Evolutionary conservation across 2,797 vertebrate genomes (phyloP).

Genomic region (Loris lydekkerianus): DNA sequence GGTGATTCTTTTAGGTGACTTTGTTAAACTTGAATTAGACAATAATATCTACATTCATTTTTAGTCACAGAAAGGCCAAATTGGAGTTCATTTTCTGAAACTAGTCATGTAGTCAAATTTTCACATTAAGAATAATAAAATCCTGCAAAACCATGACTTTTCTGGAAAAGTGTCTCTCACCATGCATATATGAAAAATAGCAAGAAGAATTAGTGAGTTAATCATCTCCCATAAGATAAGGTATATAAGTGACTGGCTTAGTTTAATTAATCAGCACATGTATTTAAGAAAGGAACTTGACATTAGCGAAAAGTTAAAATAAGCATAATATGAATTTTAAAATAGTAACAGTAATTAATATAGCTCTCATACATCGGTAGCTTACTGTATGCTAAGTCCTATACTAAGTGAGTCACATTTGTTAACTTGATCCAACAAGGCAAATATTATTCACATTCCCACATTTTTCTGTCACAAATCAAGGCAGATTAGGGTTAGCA

Average conservation of each 20-base stretch:
- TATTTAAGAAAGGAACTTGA: background rate
- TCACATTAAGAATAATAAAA: slow-evolving; percentile 15
- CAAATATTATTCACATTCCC: background rate
- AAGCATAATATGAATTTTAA: slow-evolving; percentile 14
- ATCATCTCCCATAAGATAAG: background rate
- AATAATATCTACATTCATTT: slow-evolving; percentile 65
- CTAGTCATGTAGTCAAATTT: slow-evolving; percentile 34
- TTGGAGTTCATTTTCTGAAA: slow-evolving; percentile 49
- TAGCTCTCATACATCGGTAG: background rate
- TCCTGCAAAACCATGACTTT: background rate
- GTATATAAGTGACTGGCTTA: background rate
- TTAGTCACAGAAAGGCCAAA: slow-evolving; percentile 62
- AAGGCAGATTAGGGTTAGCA: background rate
- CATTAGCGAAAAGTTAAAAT: slow-evolving; percentile 31
- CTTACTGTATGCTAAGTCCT: background rate
- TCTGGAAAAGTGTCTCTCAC: background rate
- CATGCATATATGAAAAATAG: background rate
- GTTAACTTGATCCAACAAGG: background rate
- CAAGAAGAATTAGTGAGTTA: slow-evolving; percentile 18
- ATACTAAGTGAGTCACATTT: background rate
- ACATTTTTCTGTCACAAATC: background rate
- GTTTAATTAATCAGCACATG: slow-evolving; percentile 57
- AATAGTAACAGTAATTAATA: background rate
- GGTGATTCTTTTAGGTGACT: slow-evolving; percentile 66
- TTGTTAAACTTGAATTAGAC: slow-evolving; percentile 58